A percentile compares a stretch with the other conserved stretches of the same genome.
Conservation (phyloP, 2,113 vertebrate genomes). For the Ranitomeya variabilis region DNA sequence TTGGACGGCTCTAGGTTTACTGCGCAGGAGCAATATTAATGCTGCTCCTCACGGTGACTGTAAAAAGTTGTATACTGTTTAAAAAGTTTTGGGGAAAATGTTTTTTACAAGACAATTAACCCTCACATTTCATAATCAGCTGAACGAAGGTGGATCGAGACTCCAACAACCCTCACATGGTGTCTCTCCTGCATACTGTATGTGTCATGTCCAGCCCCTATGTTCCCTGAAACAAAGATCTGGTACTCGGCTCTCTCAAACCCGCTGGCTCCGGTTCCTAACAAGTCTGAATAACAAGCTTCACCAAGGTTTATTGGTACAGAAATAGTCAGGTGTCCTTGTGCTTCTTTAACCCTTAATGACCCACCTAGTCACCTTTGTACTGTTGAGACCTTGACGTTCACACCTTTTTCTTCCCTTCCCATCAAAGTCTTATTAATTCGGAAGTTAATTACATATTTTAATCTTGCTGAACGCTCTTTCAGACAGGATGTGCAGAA, state of each 20-base stretch:
- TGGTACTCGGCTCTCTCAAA: conserved; percentile 24
- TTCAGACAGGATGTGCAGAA: background rate
- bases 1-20: too few species aligned
- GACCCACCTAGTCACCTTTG: conserved; percentile 16
- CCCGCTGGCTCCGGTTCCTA: conserved; percentile 47
- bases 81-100: background rate
- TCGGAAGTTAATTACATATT: background rate
- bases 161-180: background rate
- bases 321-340: conserved; percentile 45
- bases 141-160: background rate
- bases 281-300: conserved; percentile 43
- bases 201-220: background rate
- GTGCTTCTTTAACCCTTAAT: conserved; percentile 40
- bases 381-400: background rate
- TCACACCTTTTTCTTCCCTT: background rate
- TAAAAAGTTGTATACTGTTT: background rate
- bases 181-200: background rate
- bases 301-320: conserved; percentile 50
- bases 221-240: conserved; percentile 3
- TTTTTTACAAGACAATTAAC: background rate
- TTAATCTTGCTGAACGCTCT: background rate
- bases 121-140: background rate
- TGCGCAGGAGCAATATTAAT: too few species aligned
- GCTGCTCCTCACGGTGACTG: background rate
- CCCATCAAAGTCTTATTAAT: background rate